Base-by-base conservation (phyloP, 2,113 vertebrate species). In the Mellivora capensis region DNA sequence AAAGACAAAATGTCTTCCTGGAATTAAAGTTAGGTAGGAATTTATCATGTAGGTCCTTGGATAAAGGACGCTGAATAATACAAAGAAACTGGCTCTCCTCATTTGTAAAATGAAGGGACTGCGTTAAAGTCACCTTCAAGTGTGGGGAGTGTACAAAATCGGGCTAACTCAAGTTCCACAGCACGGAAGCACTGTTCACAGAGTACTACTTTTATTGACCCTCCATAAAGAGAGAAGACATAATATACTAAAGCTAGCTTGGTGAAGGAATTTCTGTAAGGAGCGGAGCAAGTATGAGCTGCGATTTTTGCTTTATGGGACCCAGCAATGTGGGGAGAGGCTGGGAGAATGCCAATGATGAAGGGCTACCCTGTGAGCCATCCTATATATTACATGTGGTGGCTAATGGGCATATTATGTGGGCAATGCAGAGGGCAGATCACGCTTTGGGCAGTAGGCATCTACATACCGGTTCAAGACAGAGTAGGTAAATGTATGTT, bases 21-120 rank as follows among this genome's bases (percentile, higher is more conserved):
- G 83, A 95, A 91, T 93, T 90, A 85, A 96, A 97, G 95, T 71
- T 57, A 92, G 84, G 76, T 69, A 91, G 67, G 29, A 84, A 95
- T 96, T 96, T 20, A 69, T 94, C 94, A 49, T 0, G 1, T 31
- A 79, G 13, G n/a, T 85, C 80, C 47, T 94, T 67, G 76, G 54
- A 80, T 67, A 80, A 94, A 97, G 90, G 96, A 54, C 27, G n/a
- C 4, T 9, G 52, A 62, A 49, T 18, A 52, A 67, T 67, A 82
- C 6, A 21, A 87, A 44, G 39, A 87, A 69, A 42, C 21, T 44
- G 31, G 29, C 31, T 93, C 42, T 87, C n/a, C 57, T 93, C 79
- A 31, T 96, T 76, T 90, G 49, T 71, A 83, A 85, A 84, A 37
- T 1, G 0, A 81, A 64, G n/a, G 14, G 62, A 39, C 4, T 27